phyloP scores from a whole-genome alignment of 2,888 invertebrate species.

The Pseudeuparius sepicola region DNA sequence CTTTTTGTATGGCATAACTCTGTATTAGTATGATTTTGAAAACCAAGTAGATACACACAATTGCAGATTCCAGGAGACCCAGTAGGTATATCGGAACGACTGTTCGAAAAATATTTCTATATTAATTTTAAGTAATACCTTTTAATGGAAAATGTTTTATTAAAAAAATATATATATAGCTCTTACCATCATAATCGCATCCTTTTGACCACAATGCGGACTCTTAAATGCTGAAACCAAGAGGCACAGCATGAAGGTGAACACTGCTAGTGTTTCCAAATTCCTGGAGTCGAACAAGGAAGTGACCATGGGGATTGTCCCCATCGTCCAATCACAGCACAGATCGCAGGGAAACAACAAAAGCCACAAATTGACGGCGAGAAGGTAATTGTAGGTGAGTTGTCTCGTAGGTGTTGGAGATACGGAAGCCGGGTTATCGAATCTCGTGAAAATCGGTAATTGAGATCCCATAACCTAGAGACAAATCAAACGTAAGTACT shows the following conservation, averaged over 20 bases:
- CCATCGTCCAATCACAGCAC: conserved; percentile 99
- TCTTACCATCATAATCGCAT: conserved; percentile 58
- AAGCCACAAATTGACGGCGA: conserved; percentile 84
- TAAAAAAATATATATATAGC: too few species aligned
- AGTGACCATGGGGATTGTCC: conserved; percentile 77
- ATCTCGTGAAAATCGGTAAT: conserved; percentile 91
- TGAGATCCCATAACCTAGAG: conserved; percentile 95
- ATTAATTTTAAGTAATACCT: too few species aligned
- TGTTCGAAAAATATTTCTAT: too few species aligned
- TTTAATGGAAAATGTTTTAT: too few species aligned
- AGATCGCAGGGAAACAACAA: conserved; percentile 80
- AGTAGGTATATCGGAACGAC: too few species aligned
- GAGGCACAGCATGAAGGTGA: conserved; percentile 49
- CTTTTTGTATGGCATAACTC: too few species aligned
- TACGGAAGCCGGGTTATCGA: conserved; percentile 95
- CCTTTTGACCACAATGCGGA: conserved; percentile 52
- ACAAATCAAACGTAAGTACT: conserved; percentile 70
- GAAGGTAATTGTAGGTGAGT: conserved; percentile 86
- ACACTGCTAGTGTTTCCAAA: conserved; percentile 63
- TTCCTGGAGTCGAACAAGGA: conserved; percentile 74
- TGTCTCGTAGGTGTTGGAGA: conserved; percentile 75
- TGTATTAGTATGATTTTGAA: too few species aligned
- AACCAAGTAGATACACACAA: too few species aligned
- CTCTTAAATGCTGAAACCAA: conserved; percentile 47
- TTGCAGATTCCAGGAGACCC: too few species aligned